phyloP scores from a whole-genome alignment of 2,888 invertebrate species.

The Amphipoea oculea region DNA sequence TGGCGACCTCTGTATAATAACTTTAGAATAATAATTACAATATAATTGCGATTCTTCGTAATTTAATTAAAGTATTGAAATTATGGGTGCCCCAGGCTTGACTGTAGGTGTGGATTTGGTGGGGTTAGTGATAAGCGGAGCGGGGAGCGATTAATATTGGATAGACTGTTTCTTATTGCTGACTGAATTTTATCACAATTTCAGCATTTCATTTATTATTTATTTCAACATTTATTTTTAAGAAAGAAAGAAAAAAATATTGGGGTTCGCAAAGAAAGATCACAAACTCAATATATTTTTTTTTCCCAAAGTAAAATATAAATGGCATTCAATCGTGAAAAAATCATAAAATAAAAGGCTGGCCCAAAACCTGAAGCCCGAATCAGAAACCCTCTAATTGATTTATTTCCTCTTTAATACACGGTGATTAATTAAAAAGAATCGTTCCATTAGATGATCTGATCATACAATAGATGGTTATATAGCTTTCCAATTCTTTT shows the following conservation, averaged over 20 bases:
- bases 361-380: too few species aligned
- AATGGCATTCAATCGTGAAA: neutral
- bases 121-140: slow-evolving; percentile 37
- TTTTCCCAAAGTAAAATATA: neutral
- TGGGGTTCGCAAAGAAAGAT: neutral
- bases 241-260: too few species aligned
- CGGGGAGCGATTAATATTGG: neutral
- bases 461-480: neutral
- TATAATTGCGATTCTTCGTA: slow-evolving; percentile 55
- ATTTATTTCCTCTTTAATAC: too few species aligned
- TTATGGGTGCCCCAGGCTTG: slow-evolving; percentile 38
- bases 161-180: neutral
- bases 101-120: neutral
- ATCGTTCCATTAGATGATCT: too few species aligned
- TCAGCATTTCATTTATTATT: too few species aligned
- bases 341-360: neutral
- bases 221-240: too few species aligned
- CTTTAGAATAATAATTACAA: slow-evolving; percentile 56
- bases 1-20: slow-evolving; percentile 58
- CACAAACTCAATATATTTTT: neutral
- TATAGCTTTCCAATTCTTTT: neutral
- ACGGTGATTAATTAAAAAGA: too few species aligned
- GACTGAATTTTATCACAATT: neutral
- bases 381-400: too few species aligned
- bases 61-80: slow-evolving; percentile 64